These are phyloP conservation scores for Gastrophysa polygoni DNA, from an alignment of 2,888 invertebrate species.

Conservation along the genomic window DNA sequence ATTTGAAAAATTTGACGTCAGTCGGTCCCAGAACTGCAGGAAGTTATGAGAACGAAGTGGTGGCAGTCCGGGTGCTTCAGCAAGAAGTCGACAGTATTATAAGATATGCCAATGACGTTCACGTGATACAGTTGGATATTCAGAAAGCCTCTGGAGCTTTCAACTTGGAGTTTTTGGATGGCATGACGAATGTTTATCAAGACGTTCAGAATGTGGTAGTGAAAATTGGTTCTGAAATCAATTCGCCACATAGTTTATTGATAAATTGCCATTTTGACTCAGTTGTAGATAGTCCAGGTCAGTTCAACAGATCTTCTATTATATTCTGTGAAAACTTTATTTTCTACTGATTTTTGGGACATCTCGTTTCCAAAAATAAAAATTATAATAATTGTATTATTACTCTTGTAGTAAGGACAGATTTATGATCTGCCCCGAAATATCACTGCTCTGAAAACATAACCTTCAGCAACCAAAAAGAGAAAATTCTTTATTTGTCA, in stretches of 20 bases:
- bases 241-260: conserved; percentile 65
- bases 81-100: conserved; percentile 52
- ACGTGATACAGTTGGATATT: conserved; percentile 62
- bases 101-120: conserved; percentile 57
- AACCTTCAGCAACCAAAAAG: too few species aligned
- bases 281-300: conserved; percentile 75
- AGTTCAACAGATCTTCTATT: too few species aligned
- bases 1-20: conserved; percentile 67
- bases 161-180: conserved; percentile 71
- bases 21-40: conserved; percentile 70
- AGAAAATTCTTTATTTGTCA: too few species aligned
- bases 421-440: too few species aligned
- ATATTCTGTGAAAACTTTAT: too few species aligned
- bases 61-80: conserved; percentile 61
- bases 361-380: too few species aligned
- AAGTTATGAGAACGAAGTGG: conserved; percentile 70
- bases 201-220: conserved; percentile 73
- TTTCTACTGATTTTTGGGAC: too few species aligned
- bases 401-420: too few species aligned
- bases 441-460: too few species aligned
- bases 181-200: conserved; percentile 74
- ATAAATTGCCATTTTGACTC: conserved; percentile 82
- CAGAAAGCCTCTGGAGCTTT: conserved; percentile 73
- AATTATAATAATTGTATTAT: too few species aligned
- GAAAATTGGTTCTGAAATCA: conserved; percentile 64